Conservation (phyloP, 1,140 invertebrate genomes). For the Hermatobates lingyangjiaoensis region DNA sequence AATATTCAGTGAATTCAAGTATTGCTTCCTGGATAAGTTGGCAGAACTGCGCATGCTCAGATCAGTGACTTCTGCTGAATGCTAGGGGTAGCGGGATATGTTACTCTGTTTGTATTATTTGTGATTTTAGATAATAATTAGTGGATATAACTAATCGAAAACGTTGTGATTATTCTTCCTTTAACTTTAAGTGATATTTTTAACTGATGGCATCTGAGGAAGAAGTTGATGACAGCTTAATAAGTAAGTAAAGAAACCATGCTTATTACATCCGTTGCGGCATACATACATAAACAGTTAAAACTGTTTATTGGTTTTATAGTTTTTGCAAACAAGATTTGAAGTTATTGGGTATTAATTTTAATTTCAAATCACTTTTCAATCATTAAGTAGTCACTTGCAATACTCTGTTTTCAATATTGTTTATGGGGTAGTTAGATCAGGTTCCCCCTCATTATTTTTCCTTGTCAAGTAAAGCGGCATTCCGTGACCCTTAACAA, state of each 20-base stretch:
- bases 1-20: background rate
- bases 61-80: slow-evolving; percentile 6
- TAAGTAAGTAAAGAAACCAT: background rate
- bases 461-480: slow-evolving; percentile 27
- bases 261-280: slow-evolving; percentile 1
- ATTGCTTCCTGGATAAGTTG: background rate
- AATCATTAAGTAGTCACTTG: no score
- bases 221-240: slow-evolving; percentile 5
- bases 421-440: slow-evolving; percentile 11
- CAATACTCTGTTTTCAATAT: no score
- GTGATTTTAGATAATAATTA: no score
- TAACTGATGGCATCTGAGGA: slow-evolving; percentile 8
- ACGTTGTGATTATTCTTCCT: no score
- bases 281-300: slow-evolving; percentile 5
- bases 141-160: no score
- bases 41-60: slow-evolving; percentile 7
- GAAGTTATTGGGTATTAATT: no score
- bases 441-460: slow-evolving; percentile 26
- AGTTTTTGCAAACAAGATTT: no score
- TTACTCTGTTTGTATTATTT: background rate
- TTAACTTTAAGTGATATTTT: no score
- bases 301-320: no score
- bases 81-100: background rate
- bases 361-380: no score
- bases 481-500: slow-evolving; percentile 35